Base-by-base conservation (phyloP, 2,888 invertebrate genomes). In the Cylindroiulus punctatus region DNA sequence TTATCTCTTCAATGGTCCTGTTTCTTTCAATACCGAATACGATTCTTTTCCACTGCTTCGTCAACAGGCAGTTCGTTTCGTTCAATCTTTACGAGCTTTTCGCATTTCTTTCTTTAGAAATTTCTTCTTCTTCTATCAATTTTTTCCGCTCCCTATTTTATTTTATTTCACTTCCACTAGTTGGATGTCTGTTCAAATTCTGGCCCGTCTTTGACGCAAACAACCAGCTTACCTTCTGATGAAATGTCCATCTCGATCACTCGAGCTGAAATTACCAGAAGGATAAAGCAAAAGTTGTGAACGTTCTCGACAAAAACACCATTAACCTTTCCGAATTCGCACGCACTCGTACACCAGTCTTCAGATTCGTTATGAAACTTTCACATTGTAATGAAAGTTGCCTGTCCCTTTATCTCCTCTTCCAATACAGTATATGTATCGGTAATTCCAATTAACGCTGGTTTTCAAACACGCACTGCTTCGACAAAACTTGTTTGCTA, bases 11-110 rank as follows among this genome's bases (percentile, higher is more conserved):
- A 65, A 65, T 65, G 65, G 65, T 26, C 65, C 65, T 26, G 65
- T 65, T 65, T 65, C 65, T 65, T 65, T 65, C 65, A 65, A 65
- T 65, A 65, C 26, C 65, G 19, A 65, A 65, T 65, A 12, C 65
- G 65, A 65, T 65, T 65, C 65, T 65, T 65, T 65, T 65, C 65
- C 65, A 65, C 65, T 65, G 65, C 26, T 26, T 65, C 65, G 65
- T 65, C 65, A 65, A 65, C 65, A 65, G 65, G 65, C 65, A 65
- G 65, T 26, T 65, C 65, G 65, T 65, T 65, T 65, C 65, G 65
- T 65, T 65, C 65, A 65, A 65, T 65, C 65, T 65, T 65, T 65
- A 65, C 65, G 65, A 65, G 65, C 65, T 65, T 65, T 65, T 65
- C 65, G 65, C 65, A 65, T 65, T 65, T 65, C 65, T 65, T 65